These are phyloP conservation scores for Onychomys torridus DNA, from an alignment of 2,797 vertebrate species.

Conservation along the genomic window DNA sequence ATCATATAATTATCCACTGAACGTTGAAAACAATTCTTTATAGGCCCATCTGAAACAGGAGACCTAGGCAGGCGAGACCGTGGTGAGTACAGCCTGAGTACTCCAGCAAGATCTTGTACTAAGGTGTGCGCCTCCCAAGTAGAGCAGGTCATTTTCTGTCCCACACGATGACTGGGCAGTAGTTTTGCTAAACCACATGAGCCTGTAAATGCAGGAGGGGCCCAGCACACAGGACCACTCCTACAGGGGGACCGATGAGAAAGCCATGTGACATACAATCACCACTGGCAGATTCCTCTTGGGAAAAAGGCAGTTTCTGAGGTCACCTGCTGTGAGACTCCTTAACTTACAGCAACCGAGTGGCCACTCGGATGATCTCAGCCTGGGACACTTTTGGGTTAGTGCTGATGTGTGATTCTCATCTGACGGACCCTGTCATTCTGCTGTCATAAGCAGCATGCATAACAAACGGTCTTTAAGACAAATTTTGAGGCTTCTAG, in stretches of 20 bases:
- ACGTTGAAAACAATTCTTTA: slow-evolving; percentile 50
- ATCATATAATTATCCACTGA: not conserved
- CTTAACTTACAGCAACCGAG: slow-evolving; percentile 69
- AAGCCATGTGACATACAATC: slow-evolving; percentile 69
- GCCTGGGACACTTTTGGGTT: slow-evolving; percentile 32
- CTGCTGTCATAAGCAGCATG: not conserved
- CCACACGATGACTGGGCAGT: slow-evolving; percentile 63
- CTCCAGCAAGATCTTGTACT: not conserved
- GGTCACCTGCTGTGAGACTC: slow-evolving; percentile 63
- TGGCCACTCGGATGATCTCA: slow-evolving; percentile 55
- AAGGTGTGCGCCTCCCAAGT: slow-evolving; percentile 70
- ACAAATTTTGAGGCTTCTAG: not conserved
- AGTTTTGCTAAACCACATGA: slow-evolving; percentile 76
- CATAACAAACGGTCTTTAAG: not conserved
- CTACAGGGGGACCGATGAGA: slow-evolving; percentile 72
- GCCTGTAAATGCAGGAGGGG: slow-evolving; percentile 74
- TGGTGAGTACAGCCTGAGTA: not conserved
- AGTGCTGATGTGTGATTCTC: not conserved
- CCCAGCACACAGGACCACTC: slow-evolving; percentile 55
- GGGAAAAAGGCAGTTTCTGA: slow-evolving; percentile 64
- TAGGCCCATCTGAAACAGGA: slow-evolving; percentile 58
- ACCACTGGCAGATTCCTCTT: slow-evolving; percentile 75
- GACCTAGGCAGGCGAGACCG: not conserved
- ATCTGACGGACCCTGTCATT: not conserved
- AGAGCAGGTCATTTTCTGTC: slow-evolving; percentile 56